These are phyloP conservation scores for Chloropsis cyanopogon DNA, from an alignment of 2,113 vertebrate species.

Conservation along the genomic window DNA sequence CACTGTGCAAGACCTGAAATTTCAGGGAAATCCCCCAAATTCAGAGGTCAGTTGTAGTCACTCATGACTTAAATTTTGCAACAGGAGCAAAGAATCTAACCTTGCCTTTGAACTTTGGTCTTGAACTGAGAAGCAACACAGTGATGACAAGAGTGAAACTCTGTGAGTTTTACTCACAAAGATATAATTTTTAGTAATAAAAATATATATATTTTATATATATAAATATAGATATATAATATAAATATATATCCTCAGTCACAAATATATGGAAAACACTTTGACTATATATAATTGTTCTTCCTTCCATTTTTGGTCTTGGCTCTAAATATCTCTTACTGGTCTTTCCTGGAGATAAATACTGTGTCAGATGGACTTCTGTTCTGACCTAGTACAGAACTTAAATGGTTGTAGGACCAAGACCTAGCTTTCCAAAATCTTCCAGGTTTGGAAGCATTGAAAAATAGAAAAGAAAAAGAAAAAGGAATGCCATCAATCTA, in stretches of 20 bases:
- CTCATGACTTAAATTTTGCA: background rate
- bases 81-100: background rate
- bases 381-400: background rate
- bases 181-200: background rate
- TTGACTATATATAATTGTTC: background rate
- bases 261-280: background rate
- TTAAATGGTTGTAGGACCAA: background rate
- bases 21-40: background rate
- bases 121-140: background rate
- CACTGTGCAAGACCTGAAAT: background rate
- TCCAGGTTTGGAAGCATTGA: background rate
- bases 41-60: background rate
- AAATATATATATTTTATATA: too few relatives aligned
- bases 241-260: too few relatives aligned
- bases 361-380: background rate
- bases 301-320: background rate
- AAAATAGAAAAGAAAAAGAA: background rate
- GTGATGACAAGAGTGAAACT: background rate
- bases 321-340: background rate
- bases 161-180: background rate
- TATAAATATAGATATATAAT: too few relatives aligned
- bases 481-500: background rate
- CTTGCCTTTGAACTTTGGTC: background rate
- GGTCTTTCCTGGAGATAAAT: background rate
- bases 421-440: background rate